Conservation (phyloP, 2,797 vertebrate genomes). For the Erithacus rubecula region DNA sequence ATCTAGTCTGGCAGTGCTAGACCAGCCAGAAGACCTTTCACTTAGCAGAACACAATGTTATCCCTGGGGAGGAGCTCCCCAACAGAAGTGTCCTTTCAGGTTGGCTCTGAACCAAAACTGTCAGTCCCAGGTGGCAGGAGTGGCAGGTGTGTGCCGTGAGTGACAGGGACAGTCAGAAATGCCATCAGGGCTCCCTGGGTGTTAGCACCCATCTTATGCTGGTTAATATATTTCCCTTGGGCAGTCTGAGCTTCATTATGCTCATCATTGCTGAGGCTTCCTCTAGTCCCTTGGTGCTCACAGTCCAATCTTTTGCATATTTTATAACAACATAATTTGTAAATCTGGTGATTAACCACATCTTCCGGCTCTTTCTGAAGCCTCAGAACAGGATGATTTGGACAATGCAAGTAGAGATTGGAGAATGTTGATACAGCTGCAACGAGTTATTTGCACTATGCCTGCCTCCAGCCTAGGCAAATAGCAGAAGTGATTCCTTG, state of each 20-base stretch:
- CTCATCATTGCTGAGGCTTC: background rate
- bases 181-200: background rate
- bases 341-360: background rate
- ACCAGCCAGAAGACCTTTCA: background rate
- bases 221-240: background rate
- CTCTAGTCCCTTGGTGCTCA: background rate
- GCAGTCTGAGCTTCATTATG: rapidly evolving
- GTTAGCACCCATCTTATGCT: background rate
- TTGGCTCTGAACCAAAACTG: background rate
- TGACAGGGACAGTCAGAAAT: background rate
- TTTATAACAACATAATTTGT: background rate
- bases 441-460: background rate
- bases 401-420: background rate
- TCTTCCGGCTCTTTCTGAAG: background rate
- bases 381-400: background rate
- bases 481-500: background rate
- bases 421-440: constrained; percentile 25
- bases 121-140: background rate
- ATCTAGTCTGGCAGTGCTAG: background rate
- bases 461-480: background rate
- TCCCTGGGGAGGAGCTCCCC: background rate
- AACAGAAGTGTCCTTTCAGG: background rate
- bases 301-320: background rate
- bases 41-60: background rate
- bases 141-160: background rate